A percentile compares a stretch with the other conserved stretches of the same genome.
Conservation (phyloP, 2,113 vertebrate genomes). For the Dromiciops gliroides region DNA sequence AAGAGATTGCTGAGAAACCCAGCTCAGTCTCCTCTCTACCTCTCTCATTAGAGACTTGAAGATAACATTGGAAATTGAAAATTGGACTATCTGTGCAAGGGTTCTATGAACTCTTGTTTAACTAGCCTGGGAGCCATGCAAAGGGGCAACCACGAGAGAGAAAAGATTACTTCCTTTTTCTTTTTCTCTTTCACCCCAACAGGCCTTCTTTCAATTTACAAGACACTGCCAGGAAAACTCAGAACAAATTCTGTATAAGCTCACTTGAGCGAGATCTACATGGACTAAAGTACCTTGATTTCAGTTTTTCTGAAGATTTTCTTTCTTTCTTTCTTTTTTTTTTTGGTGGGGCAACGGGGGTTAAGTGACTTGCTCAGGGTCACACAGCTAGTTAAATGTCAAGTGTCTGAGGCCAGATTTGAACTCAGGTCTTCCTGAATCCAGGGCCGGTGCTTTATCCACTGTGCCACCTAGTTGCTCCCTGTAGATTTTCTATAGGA, state of each 20-base stretch:
- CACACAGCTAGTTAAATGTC: no score
- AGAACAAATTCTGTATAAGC: background rate
- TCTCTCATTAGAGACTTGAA: background rate
- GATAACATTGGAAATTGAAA: background rate
- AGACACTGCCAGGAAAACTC: background rate
- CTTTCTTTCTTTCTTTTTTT: no score
- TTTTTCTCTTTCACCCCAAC: background rate
- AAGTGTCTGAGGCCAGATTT: no score
- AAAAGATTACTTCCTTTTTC: background rate
- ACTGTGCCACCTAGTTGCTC: no score
- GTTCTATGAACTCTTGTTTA: background rate
- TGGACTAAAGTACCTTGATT: background rate
- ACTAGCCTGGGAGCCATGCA: background rate
- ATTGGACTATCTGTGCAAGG: no score
- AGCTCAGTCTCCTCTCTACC: background rate
- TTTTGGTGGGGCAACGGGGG: no score
- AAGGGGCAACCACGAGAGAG: background rate
- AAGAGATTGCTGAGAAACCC: background rate
- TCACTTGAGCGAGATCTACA: background rate
- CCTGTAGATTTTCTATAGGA: background rate
- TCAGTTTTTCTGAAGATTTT: background rate
- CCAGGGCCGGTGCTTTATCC: no score
- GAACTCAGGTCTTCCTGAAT: no score
- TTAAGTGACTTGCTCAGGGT: no score
- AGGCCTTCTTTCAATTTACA: background rate